These are phyloP conservation scores for Scaptomyza pallida DNA, from an alignment of 1,140 invertebrate species.

Conservation along the genomic window DNA sequence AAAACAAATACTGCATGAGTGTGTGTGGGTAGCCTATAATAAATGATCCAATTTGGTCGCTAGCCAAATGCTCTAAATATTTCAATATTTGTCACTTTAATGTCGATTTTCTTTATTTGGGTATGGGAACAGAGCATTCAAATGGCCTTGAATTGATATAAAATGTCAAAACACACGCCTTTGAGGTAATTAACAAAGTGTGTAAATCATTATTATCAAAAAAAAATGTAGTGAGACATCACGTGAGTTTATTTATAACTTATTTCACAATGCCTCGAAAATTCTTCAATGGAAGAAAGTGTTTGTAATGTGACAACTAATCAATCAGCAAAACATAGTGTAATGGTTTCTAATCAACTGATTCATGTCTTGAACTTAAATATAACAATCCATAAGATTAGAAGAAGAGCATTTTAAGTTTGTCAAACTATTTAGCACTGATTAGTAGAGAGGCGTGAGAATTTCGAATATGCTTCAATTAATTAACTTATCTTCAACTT, in stretches of 20 bases:
- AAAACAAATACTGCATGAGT: not conserved
- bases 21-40: slow-evolving; percentile 3
- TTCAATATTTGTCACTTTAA: not conserved
- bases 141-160: slow-evolving; percentile 1
- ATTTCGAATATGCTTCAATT: slow-evolving; percentile 12
- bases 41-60: not conserved
- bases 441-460: slow-evolving; percentile 29
- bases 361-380: too few relatives aligned
- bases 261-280: slow-evolving; percentile 2
- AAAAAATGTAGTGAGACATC: not conserved
- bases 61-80: not conserved
- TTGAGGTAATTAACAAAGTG: slow-evolving; percentile 1
- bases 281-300: not conserved
- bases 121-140: not conserved
- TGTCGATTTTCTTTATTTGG: too few relatives aligned
- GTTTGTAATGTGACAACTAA: too few relatives aligned
- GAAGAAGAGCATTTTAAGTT: slow-evolving; percentile 7
- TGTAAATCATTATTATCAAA: not conserved
- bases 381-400: slow-evolving; percentile 15
- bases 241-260: slow-evolving; percentile 30
- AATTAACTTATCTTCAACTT: not conserved
- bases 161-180: too few relatives aligned
- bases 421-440: slow-evolving; percentile 37
- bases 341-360: too few relatives aligned
- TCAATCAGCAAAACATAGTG: too few relatives aligned